Evolutionary conservation across 2,888 invertebrate species (phyloP).

Genomic region (Harpalus rubripes): DNA sequence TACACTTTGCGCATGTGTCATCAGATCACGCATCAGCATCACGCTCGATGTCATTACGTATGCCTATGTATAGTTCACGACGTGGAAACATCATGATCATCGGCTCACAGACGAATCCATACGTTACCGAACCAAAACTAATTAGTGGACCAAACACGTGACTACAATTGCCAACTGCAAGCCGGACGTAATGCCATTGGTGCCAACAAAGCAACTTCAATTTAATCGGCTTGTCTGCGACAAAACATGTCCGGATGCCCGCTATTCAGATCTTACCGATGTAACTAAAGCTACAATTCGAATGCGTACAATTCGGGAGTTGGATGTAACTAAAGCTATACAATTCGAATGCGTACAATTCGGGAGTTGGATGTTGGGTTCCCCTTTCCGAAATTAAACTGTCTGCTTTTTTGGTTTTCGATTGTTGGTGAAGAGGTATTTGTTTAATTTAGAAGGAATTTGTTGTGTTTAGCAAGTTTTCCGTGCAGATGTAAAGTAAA

Average conservation of each 20-base stretch:
- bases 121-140: conserved; percentile 38
- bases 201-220: conserved; percentile 39
- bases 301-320: not conserved
- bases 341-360: not conserved
- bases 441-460: conserved; percentile 22
- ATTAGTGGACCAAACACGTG: conserved; percentile 27
- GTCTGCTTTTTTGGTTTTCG: conserved; percentile 4
- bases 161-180: conserved; percentile 36
- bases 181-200: not conserved
- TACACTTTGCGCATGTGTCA: not conserved
- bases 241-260: conserved; percentile 19
- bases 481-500: not conserved
- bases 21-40: not conserved
- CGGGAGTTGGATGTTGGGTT: not conserved
- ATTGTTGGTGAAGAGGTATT: conserved; percentile 1
- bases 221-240: conserved; percentile 53
- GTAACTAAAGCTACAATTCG: conserved; percentile 11
- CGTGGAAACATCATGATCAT: conserved; percentile 51
- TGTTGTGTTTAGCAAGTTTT: not conserved
- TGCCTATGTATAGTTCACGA: not conserved
- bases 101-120: conserved; percentile 36
- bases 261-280: conserved; percentile 39
- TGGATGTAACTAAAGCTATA: conserved; percentile 18
- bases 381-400: conserved; percentile 31
- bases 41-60: conserved; percentile 30